Evolutionary conservation across 2,888 invertebrate genomes (phyloP).

Genomic region (Harpalus rubripes): DNA sequence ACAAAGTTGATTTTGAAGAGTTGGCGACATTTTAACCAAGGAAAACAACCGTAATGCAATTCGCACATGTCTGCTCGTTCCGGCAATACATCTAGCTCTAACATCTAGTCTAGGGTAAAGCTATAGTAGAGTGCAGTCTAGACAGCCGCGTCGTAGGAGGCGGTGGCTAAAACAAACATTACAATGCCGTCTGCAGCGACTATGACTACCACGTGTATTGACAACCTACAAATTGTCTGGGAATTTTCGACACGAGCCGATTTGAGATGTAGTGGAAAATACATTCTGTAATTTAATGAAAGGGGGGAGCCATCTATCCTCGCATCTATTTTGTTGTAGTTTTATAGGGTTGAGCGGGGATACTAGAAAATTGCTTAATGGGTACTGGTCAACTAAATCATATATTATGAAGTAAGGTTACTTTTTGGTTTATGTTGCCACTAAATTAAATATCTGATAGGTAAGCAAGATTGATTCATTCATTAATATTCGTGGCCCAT

Average conservation of each 20-base stretch:
- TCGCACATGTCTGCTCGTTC: not conserved
- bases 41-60: not conserved
- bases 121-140: not conserved
- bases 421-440: too few relatives aligned
- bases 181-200: not conserved
- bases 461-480: too few relatives aligned
- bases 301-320: too few relatives aligned
- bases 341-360: too few relatives aligned
- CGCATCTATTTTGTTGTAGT: too few relatives aligned
- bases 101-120: not conserved
- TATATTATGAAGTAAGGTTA: too few relatives aligned
- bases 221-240: not conserved
- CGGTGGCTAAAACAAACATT: slow-evolving; percentile 6
- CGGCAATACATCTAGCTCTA: not conserved
- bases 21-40: not conserved
- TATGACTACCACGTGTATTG: slow-evolving; percentile 13
- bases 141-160: not conserved
- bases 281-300: too few relatives aligned
- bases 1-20: too few relatives aligned
- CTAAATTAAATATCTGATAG: too few relatives aligned
- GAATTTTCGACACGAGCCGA: not conserved
- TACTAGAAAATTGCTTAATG: too few relatives aligned
- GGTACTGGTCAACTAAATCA: too few relatives aligned
- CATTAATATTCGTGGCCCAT: slow-evolving; percentile 77
- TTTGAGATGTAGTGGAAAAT: not conserved